A percentile compares a stretch with the other conserved stretches of the same genome.
These are phyloP conservation scores for Prunella fulvescens DNA, from an alignment of 2,113 vertebrate species.

Conservation along the genomic window DNA sequence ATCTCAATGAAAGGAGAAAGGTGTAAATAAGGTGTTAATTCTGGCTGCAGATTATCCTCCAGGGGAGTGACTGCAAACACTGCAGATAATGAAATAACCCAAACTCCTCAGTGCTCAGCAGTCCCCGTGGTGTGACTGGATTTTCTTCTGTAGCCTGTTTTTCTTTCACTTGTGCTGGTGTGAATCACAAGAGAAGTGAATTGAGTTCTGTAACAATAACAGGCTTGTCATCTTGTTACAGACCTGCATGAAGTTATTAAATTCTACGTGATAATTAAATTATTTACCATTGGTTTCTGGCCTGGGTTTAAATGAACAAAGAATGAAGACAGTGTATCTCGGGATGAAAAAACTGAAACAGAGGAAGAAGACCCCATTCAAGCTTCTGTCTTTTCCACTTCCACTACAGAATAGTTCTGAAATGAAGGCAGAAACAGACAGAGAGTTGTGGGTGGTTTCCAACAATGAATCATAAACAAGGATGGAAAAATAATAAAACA, in stretches of 20 bases:
- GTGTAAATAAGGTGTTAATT: background rate
- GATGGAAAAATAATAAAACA: background rate
- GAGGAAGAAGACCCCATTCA: background rate
- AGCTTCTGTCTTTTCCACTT: background rate
- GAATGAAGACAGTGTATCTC: background rate
- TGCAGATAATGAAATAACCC: background rate
- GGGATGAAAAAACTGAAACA: background rate
- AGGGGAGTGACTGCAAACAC: background rate
- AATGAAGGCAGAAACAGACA: background rate
- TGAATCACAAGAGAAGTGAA: background rate
- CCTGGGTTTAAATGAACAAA: background rate
- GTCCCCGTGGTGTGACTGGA: accelerated
- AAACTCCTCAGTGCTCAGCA: background rate
- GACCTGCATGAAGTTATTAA: background rate
- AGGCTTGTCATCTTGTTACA: background rate
- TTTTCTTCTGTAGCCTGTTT: background rate
- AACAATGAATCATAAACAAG: background rate
- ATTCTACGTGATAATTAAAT: background rate
- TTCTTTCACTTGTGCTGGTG: background rate
- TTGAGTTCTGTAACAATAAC: background rate
- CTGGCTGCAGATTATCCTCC: background rate
- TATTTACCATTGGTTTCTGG: background rate
- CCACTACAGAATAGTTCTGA: background rate
- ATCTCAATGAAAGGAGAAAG: background rate
- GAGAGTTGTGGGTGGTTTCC: background rate